phyloP scores from a whole-genome alignment of 2,888 invertebrate species.

The Lasioglossum zephyrum region DNA sequence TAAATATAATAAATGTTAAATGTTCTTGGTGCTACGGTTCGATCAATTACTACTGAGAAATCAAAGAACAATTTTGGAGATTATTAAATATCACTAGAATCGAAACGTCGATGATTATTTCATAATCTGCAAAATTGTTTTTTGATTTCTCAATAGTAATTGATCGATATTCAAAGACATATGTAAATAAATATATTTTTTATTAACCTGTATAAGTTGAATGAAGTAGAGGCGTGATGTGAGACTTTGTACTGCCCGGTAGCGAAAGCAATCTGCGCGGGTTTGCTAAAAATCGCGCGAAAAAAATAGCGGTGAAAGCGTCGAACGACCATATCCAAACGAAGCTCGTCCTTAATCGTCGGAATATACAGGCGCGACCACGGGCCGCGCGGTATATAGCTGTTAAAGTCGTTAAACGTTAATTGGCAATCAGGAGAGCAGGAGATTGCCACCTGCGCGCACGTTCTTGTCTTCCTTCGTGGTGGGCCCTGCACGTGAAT shows the following conservation, averaged over 20 bases:
- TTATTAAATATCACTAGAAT: too few species aligned
- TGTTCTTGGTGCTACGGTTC: too few species aligned
- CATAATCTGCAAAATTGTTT: too few species aligned
- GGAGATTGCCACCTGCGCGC: slow-evolving; percentile 68
- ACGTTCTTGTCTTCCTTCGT: slow-evolving; percentile 34
- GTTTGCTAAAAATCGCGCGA: not conserved
- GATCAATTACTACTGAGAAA: too few species aligned
- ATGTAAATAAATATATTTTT: too few species aligned
- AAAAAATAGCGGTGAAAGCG: not conserved
- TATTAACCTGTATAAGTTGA: too few species aligned
- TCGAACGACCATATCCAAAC: not conserved
- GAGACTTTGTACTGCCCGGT: not conserved
- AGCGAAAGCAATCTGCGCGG: not conserved
- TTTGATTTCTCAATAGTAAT: too few species aligned
- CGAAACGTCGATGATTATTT: too few species aligned
- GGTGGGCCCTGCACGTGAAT: slow-evolving; percentile 32
- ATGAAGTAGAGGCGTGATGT: not conserved
- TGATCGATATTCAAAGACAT: too few species aligned
- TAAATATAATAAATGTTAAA: too few species aligned
- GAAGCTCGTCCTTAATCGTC: slow-evolving; percentile 27
- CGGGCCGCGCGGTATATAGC: slow-evolving; percentile 12
- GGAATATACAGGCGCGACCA: slow-evolving; percentile 16
- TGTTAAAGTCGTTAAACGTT: slow-evolving; percentile 66
- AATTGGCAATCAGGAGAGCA: slow-evolving; percentile 69
- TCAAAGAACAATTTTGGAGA: too few species aligned